Evolutionary conservation across 64 coral and sea anemone genomes (phyloP), one percentile per base, ranked within the genome.

Genomic region (Exaiptasia diaphana): DNA sequence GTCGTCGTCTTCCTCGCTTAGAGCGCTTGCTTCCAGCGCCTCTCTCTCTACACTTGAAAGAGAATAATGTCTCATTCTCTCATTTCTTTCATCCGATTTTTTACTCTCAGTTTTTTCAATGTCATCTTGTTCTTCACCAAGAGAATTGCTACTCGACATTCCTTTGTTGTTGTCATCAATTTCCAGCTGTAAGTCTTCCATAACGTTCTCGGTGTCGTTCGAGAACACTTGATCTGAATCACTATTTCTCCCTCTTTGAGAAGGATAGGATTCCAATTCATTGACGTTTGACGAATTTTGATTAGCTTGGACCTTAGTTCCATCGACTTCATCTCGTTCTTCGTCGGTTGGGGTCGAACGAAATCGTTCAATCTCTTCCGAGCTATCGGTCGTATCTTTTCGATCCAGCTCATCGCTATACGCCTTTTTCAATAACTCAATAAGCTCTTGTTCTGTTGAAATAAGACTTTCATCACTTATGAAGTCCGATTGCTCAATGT

Each of bases 401-500:
- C 63, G 61, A 7, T 65, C 49, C 35, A 73, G 41, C 24, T 61
- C 74, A 11, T 58, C 54, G 12, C 26, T 41, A 38, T 78, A 34
- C n/a, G 53, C 73, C 13, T 54, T 67, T 39, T 80, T 95, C 13
- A 95, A 54, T 36, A 95, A 56, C 14, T 74, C 86, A 30, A 95
- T 89, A 15, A 95, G 74, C 37, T 95, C 91, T 59, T 89, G 46
- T 38, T 88, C 91, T 6, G 91, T 69, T 4, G 73, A 71, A 28
- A 62, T 41, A 50, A 62, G 64, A 28, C 80, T 77, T 52, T 84
- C 46, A n/a, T 89, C 91, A 57, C 87, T 89, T 4, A 89, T 63
- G 67, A 89, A 89, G 35, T 95, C 91, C 8, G 73, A 73, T 52
- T 95, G 91, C 4, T 95, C 86, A 70, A 95, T 89, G 68, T 89